Percentiles rank a stretch among this genome's conserved stretches.
Evolutionary conservation across 2,113 vertebrate genomes (phyloP).

Genomic region (Podiceps cristatus): DNA sequence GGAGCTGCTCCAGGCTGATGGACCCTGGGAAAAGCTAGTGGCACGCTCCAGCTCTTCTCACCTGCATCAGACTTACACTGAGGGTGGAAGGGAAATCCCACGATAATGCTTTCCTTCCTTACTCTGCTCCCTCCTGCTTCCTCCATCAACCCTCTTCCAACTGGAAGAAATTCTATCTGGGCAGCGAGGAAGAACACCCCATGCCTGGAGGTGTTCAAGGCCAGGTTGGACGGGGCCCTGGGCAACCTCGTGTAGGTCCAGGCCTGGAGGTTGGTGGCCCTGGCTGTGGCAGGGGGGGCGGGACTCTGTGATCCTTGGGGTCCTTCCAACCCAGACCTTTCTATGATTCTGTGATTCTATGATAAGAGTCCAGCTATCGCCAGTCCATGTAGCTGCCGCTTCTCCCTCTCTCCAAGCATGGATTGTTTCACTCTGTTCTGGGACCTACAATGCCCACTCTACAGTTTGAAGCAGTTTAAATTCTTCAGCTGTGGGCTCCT

Average conservation of each 20-base stretch:
- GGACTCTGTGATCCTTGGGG: no score
- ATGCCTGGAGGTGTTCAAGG: no score
- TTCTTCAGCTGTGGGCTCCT: background rate
- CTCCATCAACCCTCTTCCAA: background rate
- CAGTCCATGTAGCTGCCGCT: fast-evolving
- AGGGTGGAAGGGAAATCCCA: background rate
- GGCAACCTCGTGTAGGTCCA: no score
- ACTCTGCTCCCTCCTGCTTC: background rate
- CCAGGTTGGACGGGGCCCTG: no score
- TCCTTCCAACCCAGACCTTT: no score
- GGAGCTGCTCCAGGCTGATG: background rate
- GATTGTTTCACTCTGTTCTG: background rate
- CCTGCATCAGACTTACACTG: background rate
- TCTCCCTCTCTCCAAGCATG: background rate
- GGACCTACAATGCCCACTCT: background rate
- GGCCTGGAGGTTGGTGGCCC: no score
- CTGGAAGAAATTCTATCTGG: background rate
- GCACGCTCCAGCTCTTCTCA: background rate
- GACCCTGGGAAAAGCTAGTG: background rate
- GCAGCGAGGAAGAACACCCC: background rate
- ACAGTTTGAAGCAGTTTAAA: background rate
- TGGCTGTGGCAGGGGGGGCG: no score
- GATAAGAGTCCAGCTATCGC: background rate
- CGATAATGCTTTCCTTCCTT: background rate
- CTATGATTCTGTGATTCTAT: no score